Evolutionary conservation across 2,797 vertebrate genomes (phyloP).

Genomic region (Tokudaia muenninki): DNA sequence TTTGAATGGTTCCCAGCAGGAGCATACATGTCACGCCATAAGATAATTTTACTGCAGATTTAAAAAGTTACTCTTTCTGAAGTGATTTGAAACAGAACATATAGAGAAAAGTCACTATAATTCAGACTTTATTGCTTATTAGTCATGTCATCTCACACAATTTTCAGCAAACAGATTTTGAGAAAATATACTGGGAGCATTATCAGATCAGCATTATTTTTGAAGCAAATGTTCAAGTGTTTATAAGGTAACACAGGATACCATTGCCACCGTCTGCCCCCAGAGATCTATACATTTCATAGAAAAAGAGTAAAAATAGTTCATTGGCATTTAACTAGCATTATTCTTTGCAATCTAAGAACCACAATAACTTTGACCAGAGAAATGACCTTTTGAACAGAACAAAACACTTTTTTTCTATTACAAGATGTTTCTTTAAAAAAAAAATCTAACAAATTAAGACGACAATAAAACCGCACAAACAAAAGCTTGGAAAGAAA

Average conservation of each 20-base stretch:
- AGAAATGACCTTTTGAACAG: conserved; percentile 32
- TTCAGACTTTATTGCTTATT: conserved; percentile 80
- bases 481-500: not conserved
- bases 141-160: conserved; percentile 60
- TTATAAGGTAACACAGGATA: conserved; percentile 44
- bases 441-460: not conserved
- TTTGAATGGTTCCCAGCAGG: not conserved
- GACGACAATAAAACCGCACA: not conserved
- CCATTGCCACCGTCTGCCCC: conserved; percentile 33
- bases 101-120: conserved; percentile 5
- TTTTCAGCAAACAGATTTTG: conserved; percentile 60
- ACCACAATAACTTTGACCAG: not conserved
- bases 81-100: conserved; percentile 57
- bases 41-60: not conserved
- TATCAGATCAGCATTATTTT: not conserved
- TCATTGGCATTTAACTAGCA: conserved; percentile 78
- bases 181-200: conserved; percentile 74
- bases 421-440: not conserved
- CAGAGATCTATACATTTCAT: conserved; percentile 45
- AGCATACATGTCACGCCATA: not conserved
- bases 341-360: conserved; percentile 66
- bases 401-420: conserved; percentile 27
- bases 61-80: conserved; percentile 26
- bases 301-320: conserved; percentile 81
- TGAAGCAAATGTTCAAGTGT: conserved; percentile 41